Evolutionary conservation across 2,797 vertebrate species (phyloP).

Genomic region (Aphelocoma californica): DNA sequence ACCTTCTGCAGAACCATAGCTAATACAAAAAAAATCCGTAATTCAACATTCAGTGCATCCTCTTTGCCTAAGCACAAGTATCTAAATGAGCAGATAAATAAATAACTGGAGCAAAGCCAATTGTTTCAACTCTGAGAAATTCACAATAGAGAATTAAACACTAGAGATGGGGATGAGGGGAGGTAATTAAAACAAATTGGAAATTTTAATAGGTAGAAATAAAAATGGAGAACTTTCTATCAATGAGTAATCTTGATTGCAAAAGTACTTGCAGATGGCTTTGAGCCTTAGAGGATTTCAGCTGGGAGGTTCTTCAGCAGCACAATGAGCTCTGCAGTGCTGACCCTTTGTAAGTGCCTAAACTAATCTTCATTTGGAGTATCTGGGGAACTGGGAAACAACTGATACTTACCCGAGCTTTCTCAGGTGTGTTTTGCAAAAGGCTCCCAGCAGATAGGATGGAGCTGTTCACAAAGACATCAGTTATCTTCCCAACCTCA

Average conservation of each 20-base stretch:
- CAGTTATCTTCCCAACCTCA: background rate
- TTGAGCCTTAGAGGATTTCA: constrained; percentile 13
- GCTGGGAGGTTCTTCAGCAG: background rate
- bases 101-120: background rate
- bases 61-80: background rate
- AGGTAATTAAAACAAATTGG: constrained; percentile 33
- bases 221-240: background rate
- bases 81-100: background rate
- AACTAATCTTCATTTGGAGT: constrained; percentile 12
- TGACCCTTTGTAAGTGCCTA: constrained; percentile 3
- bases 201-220: background rate
- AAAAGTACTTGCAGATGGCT: constrained; percentile 6
- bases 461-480: background rate
- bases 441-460: background rate
- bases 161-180: background rate
- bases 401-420: background rate
- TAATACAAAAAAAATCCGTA: background rate
- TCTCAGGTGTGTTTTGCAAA: background rate
- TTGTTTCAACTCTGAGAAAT: background rate
- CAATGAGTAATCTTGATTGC: background rate
- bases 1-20: background rate
- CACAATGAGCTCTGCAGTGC: background rate
- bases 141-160: background rate
- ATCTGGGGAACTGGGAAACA: background rate
- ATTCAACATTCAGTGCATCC: background rate